Base-by-base conservation (phyloP, 2,797 vertebrate species). In the Rallus crepitans region DNA sequence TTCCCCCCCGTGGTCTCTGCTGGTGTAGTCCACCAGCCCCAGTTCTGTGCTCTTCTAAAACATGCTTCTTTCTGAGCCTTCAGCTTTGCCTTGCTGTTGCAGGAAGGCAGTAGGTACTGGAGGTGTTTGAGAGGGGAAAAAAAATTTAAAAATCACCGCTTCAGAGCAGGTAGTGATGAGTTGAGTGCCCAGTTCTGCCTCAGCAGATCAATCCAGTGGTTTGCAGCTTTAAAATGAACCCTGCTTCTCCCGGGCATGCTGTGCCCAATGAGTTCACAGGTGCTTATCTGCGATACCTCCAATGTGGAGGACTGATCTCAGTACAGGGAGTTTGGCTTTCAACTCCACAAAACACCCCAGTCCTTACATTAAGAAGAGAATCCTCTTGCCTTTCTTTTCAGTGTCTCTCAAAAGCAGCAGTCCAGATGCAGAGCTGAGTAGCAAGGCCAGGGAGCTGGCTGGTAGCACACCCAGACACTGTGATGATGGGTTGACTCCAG, bases 401-500 rank as follows among this genome's bases (percentile, higher is more conserved):
- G 4, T 25, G 14, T 53, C 6, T 68, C 9, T 31, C 50, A 57
- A 53, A 86, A 71, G 72, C 39, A 69, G 14, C 33, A 27, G 42
- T 39, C 24, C 30, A 24, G 15, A 27, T 47, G 25, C 24, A 73
- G 24, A 85, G 11, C 17, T 1, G 2, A 47, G 27, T 37, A 75
- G 28, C 2, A 8, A 80, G 31, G 31, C 8, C 14, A 28, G 12
- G 30, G 28, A 55, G 35, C 15, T 77, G 48, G 19, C 57, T 56
- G 15, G 15, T 71, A 31, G 45, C 19, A 53, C 3, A 3, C 13
- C 2, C 47, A 50, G 69, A 18, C 7, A 3, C 17, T 3, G 1
- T 0, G 0, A 15, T 11, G 28, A 9, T 35, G 15, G 8, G 12
- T 21, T 1, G 2, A 24, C 12, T 88, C 48, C 61, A 90, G 25